Base-by-base conservation (phyloP, 2,797 vertebrate genomes). In the Atherinosoma microstoma region DNA sequence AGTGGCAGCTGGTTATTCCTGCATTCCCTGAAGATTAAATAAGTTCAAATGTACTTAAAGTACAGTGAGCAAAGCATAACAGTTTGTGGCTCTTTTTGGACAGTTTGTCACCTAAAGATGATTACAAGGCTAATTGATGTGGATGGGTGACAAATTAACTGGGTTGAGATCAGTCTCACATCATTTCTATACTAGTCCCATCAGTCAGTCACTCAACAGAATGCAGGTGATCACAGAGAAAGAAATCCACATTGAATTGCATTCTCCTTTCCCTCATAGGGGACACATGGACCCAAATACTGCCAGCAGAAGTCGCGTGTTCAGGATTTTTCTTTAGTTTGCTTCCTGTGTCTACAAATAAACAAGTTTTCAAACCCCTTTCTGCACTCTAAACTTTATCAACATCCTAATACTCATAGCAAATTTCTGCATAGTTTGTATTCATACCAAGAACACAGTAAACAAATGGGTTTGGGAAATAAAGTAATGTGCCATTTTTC, bases 401-500 rank as follows among this genome's bases (percentile, higher is more conserved):
- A 59, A 35, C 51, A 59, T 66, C 45, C 49, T 60, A 49, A 66
- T 60, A 68, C 58, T 58, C 3, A 2, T 54, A 40, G 53, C 15
- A 59, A n/a, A 67, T 54, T 65, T n/a, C 45, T 62, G 51, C 30
- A 53, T 35, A 61, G 7, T 45, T 58, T 59, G 29, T 34, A 18
- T 51, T 67, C 47, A 47, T 64, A 58, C 62, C 36, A 42, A 68
- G 38, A 58, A 49, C 54, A 32, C 54, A 65, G 34, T 4, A 56
- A 30, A 58, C 68, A 29, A 2, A 57, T 13, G 20, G 30, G 36
- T 62, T 68, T 57, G 22, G n/a, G 6, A 64, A 62, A 45, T 24
- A 57, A 77, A 64, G 18, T 56, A 67, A 60, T 64, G 61, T 56
- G 22, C 3, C 15, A 20, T 3, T 70, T 67, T 68, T 69, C 34